phyloP scores from a whole-genome alignment of 2,888 invertebrate genomes.

The Eutolmus rufibarbis region DNA sequence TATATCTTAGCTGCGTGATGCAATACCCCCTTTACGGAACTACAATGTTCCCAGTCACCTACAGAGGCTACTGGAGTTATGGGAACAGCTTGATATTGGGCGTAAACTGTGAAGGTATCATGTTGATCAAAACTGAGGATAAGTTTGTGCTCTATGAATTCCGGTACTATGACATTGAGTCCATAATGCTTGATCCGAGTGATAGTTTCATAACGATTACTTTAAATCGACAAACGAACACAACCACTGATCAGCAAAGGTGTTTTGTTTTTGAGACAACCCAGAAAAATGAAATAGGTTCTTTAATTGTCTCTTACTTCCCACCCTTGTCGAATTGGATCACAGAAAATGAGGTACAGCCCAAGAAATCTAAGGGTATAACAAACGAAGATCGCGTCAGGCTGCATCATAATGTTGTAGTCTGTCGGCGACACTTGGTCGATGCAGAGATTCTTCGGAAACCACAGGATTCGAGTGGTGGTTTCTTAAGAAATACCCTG shows the following conservation, averaged over 20 bases:
- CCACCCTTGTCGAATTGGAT: conserved; percentile 84
- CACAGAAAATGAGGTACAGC: conserved; percentile 74
- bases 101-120: conserved; percentile 88
- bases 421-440: conserved; percentile 81
- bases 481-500: conserved; percentile 86
- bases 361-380: conserved; percentile 72
- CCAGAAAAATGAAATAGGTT: conserved; percentile 91
- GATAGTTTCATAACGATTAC: conserved; percentile 92
- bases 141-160: conserved; percentile 92
- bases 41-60: conserved; percentile 86
- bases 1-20: conserved; percentile 95
- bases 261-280: conserved; percentile 93
- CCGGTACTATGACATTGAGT: conserved; percentile 88
- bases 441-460: conserved; percentile 84
- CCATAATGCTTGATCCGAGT: conserved; percentile 88
- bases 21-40: conserved; percentile 93
- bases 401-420: conserved; percentile 85
- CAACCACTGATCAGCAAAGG: conserved; percentile 66
- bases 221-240: conserved; percentile 68
- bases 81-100: conserved; percentile 77
- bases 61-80: conserved; percentile 93
- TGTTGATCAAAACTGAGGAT: conserved; percentile 89
- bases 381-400: conserved; percentile 89
- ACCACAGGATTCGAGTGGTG: conserved; percentile 83
- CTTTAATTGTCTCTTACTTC: conserved; percentile 89